phyloP scores from a whole-genome alignment of 2,797 vertebrate species.

The Paramormyrops hopkinsi region DNA sequence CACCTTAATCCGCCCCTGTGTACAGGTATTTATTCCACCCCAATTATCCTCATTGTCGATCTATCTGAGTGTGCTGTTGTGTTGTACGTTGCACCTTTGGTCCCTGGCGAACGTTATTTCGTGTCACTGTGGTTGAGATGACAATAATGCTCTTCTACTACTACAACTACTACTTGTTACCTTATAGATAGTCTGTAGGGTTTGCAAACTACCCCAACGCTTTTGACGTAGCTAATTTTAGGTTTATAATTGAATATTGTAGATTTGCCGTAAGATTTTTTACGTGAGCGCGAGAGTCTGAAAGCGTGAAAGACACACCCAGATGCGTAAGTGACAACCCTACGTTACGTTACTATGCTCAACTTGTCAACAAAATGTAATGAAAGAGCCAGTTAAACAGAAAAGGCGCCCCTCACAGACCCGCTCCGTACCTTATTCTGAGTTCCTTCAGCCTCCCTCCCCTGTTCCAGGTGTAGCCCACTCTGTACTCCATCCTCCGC shows the following conservation, averaged over 20 bases:
- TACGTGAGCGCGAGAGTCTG: background rate
- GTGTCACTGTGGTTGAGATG: background rate
- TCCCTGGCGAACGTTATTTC: background rate
- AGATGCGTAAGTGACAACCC: background rate
- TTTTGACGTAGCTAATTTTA: background rate
- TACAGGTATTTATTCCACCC: background rate
- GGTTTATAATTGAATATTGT: background rate
- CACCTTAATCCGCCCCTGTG: too few species aligned
- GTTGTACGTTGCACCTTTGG: background rate
- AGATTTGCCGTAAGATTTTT: background rate
- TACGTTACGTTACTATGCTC: background rate
- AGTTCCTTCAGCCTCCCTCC: conserved; percentile 69
- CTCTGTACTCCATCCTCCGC: conserved; percentile 41
- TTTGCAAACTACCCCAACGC: background rate
- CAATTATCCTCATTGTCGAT: background rate
- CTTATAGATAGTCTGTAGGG: background rate
- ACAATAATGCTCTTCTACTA: background rate
- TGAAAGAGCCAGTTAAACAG: background rate
- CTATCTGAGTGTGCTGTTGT: background rate
- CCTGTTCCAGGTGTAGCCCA: conserved; percentile 57
- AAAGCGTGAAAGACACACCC: background rate
- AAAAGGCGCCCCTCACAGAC: background rate
- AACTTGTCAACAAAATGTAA: background rate
- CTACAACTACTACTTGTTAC: background rate
- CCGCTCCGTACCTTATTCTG: conserved; percentile 61